Percentiles rank a stretch among this genome's conserved stretches.
Evolutionary conservation across 2,888 invertebrate species (phyloP).

Genomic region (Ichneumon xanthorius): DNA sequence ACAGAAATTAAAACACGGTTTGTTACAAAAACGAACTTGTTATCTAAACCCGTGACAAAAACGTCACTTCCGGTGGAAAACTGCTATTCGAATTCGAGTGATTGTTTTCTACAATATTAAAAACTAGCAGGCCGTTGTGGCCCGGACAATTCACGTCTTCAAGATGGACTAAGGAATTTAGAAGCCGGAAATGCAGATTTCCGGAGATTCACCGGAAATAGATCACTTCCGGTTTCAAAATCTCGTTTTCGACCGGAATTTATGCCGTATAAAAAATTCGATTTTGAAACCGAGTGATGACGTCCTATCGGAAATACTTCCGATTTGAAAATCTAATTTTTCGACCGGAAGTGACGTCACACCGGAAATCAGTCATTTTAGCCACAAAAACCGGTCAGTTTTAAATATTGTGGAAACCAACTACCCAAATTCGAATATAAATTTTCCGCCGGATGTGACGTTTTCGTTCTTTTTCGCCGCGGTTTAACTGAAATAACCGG

Average conservation of each 20-base stretch:
- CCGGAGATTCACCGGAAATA: too few relatives aligned
- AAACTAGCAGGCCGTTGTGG: background rate
- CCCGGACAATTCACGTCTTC: background rate
- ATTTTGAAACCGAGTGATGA: background rate
- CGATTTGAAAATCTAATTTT: background rate
- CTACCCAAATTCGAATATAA: too few relatives aligned
- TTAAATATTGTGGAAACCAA: too few relatives aligned
- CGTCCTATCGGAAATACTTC: background rate
- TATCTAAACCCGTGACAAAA: background rate
- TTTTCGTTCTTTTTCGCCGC: background rate
- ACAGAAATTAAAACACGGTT: slow-evolving; percentile 84
- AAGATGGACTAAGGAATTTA: background rate
- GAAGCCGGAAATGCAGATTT: background rate
- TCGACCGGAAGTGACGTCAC: background rate
- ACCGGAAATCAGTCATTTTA: background rate
- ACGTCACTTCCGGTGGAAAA: background rate
- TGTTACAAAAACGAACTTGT: slow-evolving; percentile 78
- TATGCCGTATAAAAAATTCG: too few relatives aligned
- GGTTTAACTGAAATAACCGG: background rate
- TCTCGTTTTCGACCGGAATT: too few relatives aligned
- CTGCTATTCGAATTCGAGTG: too few relatives aligned
- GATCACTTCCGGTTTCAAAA: too few relatives aligned
- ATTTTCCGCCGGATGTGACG: background rate
- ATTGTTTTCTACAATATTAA: too few relatives aligned
- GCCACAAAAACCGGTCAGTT: background rate